Base-by-base conservation (phyloP, 2,797 vertebrate species). In the Amniataba percoides region DNA sequence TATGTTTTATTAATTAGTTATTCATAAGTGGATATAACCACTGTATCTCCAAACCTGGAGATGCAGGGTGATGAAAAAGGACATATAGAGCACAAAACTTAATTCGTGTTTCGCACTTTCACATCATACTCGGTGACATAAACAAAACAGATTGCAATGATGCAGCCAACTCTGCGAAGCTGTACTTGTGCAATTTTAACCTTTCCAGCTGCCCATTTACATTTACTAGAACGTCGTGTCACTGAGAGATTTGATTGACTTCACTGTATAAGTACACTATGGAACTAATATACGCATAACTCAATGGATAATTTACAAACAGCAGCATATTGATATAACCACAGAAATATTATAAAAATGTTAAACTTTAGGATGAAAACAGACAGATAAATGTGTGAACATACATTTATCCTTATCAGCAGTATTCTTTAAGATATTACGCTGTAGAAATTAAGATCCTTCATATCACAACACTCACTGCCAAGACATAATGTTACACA, bases 241-340 rank as follows among this genome's bases (percentile, higher is more conserved):
- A 49, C n/a, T 23, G 1, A 68, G 7, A 31, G 58, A 40, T 68
- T 61, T 51, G 42, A 18, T 62, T 62, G 59, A 56, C 25, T 69
- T 16, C 48, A 14, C 36, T 39, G 57, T 67, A 34, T 53, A 18
- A 70, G 21, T 46, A 53, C 45, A 59, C 36, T 19, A 51, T 74
- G 21, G 21, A 56, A 61, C 40, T 82, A 64, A 69, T 82, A 78
- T 58, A 23, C 27, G 55, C 36, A 71, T 56, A 25, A 43, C 18
- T 66, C 11, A 25, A 25, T 83, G 56, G 81, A 74, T 77, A 69
- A 78, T 71, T 81, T 23, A 83, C n/a, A 55, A 64, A 52, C 16
- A 61, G 46, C 59, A 55, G 51, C n/a, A 59, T 43, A 59, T 25
- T 0, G 13, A 74, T 71, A 70, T 21, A 57, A 60, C 25, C 62